Evolutionary conservation across 1,140 invertebrate species (phyloP).

Genomic region (Radopholus similis): DNA sequence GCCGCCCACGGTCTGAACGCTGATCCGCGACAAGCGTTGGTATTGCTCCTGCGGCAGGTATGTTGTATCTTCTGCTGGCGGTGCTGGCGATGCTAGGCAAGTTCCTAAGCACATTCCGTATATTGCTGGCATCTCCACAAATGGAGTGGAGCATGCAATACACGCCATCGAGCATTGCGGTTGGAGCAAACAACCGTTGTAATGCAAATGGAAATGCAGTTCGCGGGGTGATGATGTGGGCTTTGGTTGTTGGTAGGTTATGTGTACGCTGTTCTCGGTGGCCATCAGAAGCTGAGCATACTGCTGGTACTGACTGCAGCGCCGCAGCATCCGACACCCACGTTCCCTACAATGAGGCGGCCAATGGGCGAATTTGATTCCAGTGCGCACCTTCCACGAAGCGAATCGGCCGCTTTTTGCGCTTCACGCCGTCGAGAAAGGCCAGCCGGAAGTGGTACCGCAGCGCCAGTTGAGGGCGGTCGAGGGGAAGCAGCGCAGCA

Average conservation of each 20-base stretch:
- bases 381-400: conserved; percentile 70
- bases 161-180: too few relatives aligned
- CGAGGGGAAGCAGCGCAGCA: conserved; percentile 54
- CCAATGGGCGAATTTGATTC: neutral
- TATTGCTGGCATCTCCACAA: too few relatives aligned
- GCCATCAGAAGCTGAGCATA: conserved; percentile 3
- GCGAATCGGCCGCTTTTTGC: conserved; percentile 76
- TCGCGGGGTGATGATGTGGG: too few relatives aligned
- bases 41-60: conserved; percentile 18
- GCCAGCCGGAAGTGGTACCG: conserved; percentile 45
- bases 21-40: conserved; percentile 6
- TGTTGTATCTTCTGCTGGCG: conserved; percentile 1
- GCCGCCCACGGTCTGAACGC: conserved; percentile 12
- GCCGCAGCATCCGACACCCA: conserved; percentile 55
- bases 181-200: too few relatives aligned
- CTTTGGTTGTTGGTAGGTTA: too few relatives aligned
- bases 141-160: too few relatives aligned
- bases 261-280: conserved; percentile 1
- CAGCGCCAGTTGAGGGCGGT: conserved; percentile 56
- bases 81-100: neutral
- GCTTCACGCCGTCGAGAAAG: conserved; percentile 70
- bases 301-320: conserved; percentile 43
- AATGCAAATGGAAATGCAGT: too few relatives aligned
- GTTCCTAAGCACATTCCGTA: too few relatives aligned
- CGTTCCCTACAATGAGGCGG: conserved; percentile 46